phyloP scores from a whole-genome alignment of 1,140 invertebrate genomes.

The Leptopilina boulardi region DNA sequence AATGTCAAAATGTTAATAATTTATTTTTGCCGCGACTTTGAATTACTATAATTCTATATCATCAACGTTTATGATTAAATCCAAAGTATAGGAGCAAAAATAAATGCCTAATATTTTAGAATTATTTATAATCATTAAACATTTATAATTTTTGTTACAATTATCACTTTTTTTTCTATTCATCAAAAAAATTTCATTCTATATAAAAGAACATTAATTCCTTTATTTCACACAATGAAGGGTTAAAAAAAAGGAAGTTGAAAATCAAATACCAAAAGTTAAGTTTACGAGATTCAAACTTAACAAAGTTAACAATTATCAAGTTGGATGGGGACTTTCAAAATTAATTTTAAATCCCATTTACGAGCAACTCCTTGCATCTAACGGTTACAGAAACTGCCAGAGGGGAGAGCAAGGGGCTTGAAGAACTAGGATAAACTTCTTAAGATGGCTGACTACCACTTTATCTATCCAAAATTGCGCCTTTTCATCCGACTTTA shows the following conservation, averaged over 20 bases:
- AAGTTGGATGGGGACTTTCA: background rate
- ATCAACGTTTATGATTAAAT: no score
- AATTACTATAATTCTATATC: no score
- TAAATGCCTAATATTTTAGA: no score
- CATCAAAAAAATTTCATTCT: no score
- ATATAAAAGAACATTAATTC: no score
- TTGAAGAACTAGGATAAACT: slow-evolving; percentile 27
- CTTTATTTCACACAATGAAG: no score
- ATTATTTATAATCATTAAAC: no score
- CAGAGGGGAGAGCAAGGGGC: background rate
- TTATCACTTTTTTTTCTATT: no score
- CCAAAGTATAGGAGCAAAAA: no score
- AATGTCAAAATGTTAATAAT: no score
- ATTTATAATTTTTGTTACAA: no score
- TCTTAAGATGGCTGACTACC: slow-evolving; percentile 7
- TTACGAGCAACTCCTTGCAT: slow-evolving; percentile 1
- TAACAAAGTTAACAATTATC: background rate
- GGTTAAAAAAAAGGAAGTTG: background rate
- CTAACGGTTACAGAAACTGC: slow-evolving; percentile 20
- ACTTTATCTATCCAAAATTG: slow-evolving; percentile 3
- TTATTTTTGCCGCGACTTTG: no score
- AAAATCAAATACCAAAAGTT: background rate
- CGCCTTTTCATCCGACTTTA: slow-evolving; percentile 28
- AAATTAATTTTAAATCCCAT: slow-evolving; percentile 25
- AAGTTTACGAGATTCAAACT: slow-evolving; percentile 7